Conservation (phyloP, 2,888 invertebrate genomes). For the Antheraea yamamai region DNA sequence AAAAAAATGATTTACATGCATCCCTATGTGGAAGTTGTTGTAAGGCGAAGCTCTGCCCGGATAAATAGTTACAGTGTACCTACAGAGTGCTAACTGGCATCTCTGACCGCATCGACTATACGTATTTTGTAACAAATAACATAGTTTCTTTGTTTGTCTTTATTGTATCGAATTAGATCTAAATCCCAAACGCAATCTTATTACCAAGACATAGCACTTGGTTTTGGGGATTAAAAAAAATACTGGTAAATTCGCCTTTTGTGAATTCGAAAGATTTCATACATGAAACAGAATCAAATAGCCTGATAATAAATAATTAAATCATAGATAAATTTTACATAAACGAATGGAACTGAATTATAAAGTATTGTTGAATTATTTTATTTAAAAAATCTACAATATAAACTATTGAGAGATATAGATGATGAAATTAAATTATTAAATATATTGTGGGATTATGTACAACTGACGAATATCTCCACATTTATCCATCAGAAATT, state of each 20-base stretch:
- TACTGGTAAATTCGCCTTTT: not conserved
- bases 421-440: not conserved
- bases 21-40: too few species aligned
- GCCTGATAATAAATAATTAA: not conserved
- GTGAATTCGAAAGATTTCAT: not conserved
- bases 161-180: not conserved
- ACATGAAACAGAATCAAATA: not conserved
- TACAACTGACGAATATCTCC: not conserved
- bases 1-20: too few species aligned
- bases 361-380: not conserved
- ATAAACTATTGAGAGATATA: not conserved
- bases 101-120: too few species aligned
- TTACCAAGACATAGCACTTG: too few species aligned
- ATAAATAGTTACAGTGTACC: too few species aligned
- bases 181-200: not conserved
- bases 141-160: not conserved
- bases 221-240: too few species aligned
- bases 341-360: not conserved
- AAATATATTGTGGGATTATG: not conserved
- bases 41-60: too few species aligned
- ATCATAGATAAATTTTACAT: not conserved
- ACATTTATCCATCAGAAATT: not conserved
- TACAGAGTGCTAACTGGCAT: too few species aligned
- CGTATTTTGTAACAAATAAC: not conserved
- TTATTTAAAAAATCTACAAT: not conserved